phyloP scores from a whole-genome alignment of 1,140 invertebrate genomes.

The Penaeus vannamei region DNA sequence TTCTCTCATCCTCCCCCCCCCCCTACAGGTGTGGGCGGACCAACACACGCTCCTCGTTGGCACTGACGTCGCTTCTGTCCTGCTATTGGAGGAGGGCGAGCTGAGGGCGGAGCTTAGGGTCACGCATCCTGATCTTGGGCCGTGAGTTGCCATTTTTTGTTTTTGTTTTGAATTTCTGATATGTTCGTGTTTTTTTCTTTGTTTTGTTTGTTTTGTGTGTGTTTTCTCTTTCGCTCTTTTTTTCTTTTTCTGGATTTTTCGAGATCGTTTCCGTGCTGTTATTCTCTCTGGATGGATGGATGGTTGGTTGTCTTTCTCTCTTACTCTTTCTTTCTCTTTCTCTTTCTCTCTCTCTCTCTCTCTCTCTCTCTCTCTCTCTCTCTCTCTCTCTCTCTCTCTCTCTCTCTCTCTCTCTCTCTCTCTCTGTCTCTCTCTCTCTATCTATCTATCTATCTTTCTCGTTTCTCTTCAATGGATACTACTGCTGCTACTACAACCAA shows the following conservation, averaged over 20 bases:
- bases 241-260: too few species aligned
- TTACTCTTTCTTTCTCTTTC: neutral
- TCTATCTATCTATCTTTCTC: neutral
- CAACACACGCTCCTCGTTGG: constrained; percentile 65
- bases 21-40: constrained; percentile 65
- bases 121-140: constrained; percentile 47
- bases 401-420: constrained; percentile 7
- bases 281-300: too few species aligned
- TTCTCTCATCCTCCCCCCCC: neutral
- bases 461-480: neutral
- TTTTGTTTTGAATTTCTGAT: neutral
- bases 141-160: neutral
- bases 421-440: neutral
- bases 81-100: constrained; percentile 67
- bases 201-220: too few species aligned
- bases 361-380: constrained; percentile 7
- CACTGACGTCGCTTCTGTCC: constrained; percentile 55
- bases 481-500: too few species aligned
- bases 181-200: too few species aligned
- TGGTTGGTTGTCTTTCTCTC: neutral
- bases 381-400: constrained; percentile 44
- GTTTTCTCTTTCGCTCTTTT: too few species aligned
- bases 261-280: too few species aligned
- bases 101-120: constrained; percentile 49
- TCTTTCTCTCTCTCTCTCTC: neutral